Evolutionary conservation across 2,888 invertebrate species (phyloP).

Genomic region (Hetaerina titia): DNA sequence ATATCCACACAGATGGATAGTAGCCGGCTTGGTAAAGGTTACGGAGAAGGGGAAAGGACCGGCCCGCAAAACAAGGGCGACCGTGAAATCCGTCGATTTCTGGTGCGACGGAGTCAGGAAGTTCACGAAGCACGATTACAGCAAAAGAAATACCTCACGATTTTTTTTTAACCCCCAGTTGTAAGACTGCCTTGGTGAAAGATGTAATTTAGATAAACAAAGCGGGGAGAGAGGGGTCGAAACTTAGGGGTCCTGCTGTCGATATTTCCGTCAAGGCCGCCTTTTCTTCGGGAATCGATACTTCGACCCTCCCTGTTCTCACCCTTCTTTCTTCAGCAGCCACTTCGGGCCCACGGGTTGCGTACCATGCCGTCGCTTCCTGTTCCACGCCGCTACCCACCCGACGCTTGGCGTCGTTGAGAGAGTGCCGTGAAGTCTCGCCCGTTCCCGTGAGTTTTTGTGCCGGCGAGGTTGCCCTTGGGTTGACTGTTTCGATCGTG

Average conservation of each 20-base stretch:
- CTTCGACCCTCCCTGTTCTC: neutral
- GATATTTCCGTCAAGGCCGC: slow-evolving; percentile 26
- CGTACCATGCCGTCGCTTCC: neutral
- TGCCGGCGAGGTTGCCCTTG: neutral
- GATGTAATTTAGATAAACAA: slow-evolving; percentile 8
- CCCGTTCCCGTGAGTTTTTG: neutral
- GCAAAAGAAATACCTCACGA: neutral
- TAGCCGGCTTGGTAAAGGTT: too few species aligned
- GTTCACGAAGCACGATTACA: neutral
- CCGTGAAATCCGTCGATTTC: neutral
- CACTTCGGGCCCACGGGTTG: neutral
- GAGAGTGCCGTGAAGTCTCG: neutral
- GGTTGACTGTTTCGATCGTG: neutral
- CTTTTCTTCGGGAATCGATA: slow-evolving; percentile 10
- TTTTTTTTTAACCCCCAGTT: neutral
- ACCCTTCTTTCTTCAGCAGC: neutral
- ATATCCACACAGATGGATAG: too few species aligned
- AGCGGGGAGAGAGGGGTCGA: neutral
- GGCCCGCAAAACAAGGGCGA: neutral
- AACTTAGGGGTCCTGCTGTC: neutral
- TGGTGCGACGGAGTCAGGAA: neutral
- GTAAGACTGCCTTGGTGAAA: neutral
- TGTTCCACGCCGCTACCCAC: neutral
- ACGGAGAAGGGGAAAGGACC: neutral
- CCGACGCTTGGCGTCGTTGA: neutral